A percentile compares a stretch with the other conserved stretches of the same genome.
Evolutionary conservation across 2,888 invertebrate genomes (phyloP).

Genomic region (Drosophila greeni): DNA sequence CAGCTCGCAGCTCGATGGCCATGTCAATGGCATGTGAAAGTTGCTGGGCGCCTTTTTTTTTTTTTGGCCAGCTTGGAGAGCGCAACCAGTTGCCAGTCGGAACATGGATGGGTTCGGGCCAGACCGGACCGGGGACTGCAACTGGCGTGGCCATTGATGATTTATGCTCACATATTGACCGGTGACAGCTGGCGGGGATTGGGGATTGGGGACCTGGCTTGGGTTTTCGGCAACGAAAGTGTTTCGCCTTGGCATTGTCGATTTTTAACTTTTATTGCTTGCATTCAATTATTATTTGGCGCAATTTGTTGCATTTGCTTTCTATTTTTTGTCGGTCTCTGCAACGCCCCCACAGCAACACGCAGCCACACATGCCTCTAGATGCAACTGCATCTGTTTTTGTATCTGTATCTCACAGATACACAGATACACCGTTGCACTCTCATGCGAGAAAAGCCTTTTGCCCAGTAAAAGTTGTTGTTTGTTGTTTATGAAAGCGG

Average conservation of each 20-base stretch:
- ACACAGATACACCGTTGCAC: slow-evolving; percentile 24
- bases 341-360: slow-evolving; percentile 38
- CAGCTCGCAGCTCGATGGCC: slow-evolving; percentile 17
- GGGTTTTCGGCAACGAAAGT: slow-evolving; percentile 63
- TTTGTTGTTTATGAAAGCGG: slow-evolving; percentile 66
- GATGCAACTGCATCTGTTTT: not conserved
- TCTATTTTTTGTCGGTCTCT: slow-evolving; percentile 30
- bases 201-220: not conserved
- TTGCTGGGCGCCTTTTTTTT: slow-evolving; percentile 60
- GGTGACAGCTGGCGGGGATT: slow-evolving; percentile 6
- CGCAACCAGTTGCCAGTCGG: slow-evolving; percentile 39
- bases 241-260: slow-evolving; percentile 28
- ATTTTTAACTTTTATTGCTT: slow-evolving; percentile 50
- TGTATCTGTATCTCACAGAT: not conserved
- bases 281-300: slow-evolving; percentile 43
- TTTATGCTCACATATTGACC: slow-evolving; percentile 36
- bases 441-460: slow-evolving; percentile 40
- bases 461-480: slow-evolving; percentile 59
- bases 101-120: slow-evolving; percentile 5
- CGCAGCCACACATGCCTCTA: slow-evolving; percentile 1
- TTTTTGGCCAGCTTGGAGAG: slow-evolving; percentile 44
- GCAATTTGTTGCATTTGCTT: slow-evolving; percentile 47
- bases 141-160: slow-evolving; percentile 21
- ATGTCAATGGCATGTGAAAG: slow-evolving; percentile 68
- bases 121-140: not conserved